phyloP scores from a whole-genome alignment of 35 echinoderm and acorn worm genomes.

The Ophiothrix spiculata region DNA sequence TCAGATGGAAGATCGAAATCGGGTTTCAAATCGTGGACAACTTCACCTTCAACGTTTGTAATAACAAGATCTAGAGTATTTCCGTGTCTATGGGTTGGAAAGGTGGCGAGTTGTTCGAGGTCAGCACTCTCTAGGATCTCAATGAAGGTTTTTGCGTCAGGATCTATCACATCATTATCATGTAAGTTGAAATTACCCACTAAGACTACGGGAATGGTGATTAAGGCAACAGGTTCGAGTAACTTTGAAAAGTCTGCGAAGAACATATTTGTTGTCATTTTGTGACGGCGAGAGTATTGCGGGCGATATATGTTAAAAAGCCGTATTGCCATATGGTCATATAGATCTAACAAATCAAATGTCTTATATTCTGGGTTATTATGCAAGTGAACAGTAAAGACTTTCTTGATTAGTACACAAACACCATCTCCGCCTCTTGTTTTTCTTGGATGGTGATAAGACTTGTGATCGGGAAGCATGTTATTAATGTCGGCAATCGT shows the following conservation, averaged over 20 bases:
- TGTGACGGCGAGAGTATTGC: neutral
- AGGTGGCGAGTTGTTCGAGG: neutral
- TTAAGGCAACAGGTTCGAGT: neutral
- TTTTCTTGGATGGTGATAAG: neutral
- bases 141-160: neutral
- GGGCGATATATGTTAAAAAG: constrained; percentile 9
- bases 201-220: neutral
- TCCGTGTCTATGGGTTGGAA: neutral
- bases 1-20: constrained; percentile 18
- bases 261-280: neutral
- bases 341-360: neutral
- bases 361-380: neutral
- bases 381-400: neutral
- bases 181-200: constrained; percentile 22
- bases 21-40: neutral
- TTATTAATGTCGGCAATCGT: neutral
- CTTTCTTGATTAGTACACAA: neutral
- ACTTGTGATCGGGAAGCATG: neutral
- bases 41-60: constrained; percentile 5
- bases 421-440: neutral
- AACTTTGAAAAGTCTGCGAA: neutral
- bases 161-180: neutral
- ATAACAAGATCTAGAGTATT: constrained; percentile 20
- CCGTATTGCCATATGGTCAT: neutral
- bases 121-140: neutral